Conservation (phyloP, 2,113 vertebrate species). For the Fulmarus glacialis region DNA sequence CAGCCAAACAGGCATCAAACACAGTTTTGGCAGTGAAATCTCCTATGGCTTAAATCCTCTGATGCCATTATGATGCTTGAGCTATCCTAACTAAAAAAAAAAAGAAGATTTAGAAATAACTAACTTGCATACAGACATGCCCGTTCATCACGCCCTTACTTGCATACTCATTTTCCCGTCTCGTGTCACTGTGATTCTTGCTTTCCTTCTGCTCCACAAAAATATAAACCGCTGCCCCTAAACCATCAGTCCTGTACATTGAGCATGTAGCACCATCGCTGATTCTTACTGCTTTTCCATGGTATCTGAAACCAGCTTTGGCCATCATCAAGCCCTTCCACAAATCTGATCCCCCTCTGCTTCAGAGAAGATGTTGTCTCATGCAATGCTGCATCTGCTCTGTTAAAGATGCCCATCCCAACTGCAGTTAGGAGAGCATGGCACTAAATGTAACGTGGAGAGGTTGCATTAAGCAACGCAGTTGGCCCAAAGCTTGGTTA, state of each 20-base stretch:
- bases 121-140: neutral
- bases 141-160: neutral
- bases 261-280: rapidly evolving
- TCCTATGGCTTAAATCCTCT: neutral
- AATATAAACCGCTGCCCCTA: neutral
- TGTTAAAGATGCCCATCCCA: neutral
- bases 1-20: neutral
- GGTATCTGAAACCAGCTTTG: neutral
- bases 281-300: neutral
- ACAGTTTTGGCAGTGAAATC: neutral
- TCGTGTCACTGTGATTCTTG: rapidly evolving
- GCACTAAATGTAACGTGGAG: neutral
- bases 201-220: neutral
- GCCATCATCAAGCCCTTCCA: neutral
- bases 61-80: neutral
- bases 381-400: neutral
- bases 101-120: neutral
- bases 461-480: neutral
- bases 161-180: neutral
- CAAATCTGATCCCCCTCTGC: neutral
- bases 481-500: neutral
- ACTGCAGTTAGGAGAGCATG: neutral
- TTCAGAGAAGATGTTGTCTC: neutral
- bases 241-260: neutral
- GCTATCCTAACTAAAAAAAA: neutral